Base-by-base conservation (phyloP, 2,888 invertebrate species). In the Lepidochitona cinerea region DNA sequence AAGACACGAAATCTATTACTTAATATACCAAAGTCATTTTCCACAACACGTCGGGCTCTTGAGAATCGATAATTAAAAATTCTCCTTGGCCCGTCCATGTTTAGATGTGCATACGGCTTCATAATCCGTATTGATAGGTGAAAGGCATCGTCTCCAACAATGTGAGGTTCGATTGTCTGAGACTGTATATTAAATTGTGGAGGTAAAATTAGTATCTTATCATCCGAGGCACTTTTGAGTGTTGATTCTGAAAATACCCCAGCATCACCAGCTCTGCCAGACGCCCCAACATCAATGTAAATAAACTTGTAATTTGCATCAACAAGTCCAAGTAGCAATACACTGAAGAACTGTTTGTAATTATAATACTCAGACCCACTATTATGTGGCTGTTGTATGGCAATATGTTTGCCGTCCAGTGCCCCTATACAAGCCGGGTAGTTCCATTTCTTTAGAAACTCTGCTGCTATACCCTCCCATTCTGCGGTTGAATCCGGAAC, bases 121-220 rank as follows among this genome's bases (percentile, higher is more conserved):
- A 81, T 74, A n/a, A 81, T 2, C 54, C 70, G 37, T 7, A 7
- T 23, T 23, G n/a, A 35, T 23, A 80, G 54, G 2, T 71, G 66
- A 52, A 81, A 81, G 2, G 81, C 79, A 23, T 81, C 81, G 74
- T 81, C 81, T 14, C 64, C 79, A 3, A 81, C 64, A n/a, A 81
- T 70, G 12, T 69, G 35, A 66, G 67, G 70, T 0, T 74, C 73
- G 0, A 71, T 52, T 14, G 5, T 35, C 0, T 68, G 36, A 12
- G 49, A 3, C 2, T 32, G 9, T 2, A 66, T 73, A 6, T 68
- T 66, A 1, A 78, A 26, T 29, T 37, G 75, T 9, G 14, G 9
- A 12, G 80, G 79, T 1, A 81, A 36, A 41, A 70, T 35, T 14
- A 80, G 69, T 18, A 14, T 37, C 18, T 67, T 53, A 23, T 29